A percentile compares a stretch with the other conserved stretches of the same genome.
phyloP scores from a whole-genome alignment of 2,113 vertebrate species.

The Anthoscopus minutus region DNA sequence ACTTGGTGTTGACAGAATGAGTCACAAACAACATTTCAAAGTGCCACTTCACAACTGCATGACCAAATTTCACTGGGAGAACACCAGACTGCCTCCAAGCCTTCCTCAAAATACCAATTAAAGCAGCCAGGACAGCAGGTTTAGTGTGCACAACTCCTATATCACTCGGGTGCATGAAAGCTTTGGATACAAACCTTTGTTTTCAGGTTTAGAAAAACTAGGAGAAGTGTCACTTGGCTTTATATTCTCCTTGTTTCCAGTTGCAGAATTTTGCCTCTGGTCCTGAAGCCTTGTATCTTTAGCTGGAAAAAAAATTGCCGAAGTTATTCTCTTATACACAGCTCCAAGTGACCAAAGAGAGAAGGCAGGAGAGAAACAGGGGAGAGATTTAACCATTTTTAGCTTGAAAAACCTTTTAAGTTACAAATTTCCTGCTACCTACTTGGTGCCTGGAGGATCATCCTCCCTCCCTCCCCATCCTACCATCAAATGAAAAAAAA shows the following conservation, averaged over 20 bases:
- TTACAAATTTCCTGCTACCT: background rate
- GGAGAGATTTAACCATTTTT: background rate
- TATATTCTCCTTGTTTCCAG: slow-evolving; percentile 87
- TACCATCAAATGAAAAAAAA: background rate
- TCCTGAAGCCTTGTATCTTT: slow-evolving; percentile 94
- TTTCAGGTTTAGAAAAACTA: slow-evolving; percentile 84
- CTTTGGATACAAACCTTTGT: slow-evolving; percentile 82
- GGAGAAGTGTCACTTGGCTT: slow-evolving; percentile 87
- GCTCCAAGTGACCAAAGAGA: background rate
- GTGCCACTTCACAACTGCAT: background rate
- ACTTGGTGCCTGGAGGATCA: background rate
- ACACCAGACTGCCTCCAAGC: background rate
- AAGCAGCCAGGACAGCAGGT: background rate
- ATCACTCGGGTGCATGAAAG: background rate
- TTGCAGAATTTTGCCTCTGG: slow-evolving; percentile 87
- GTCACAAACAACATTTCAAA: background rate
- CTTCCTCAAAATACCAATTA: background rate
- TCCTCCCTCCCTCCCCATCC: background rate
- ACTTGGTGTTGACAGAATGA: background rate
- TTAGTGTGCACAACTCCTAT: background rate
- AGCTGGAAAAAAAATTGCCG: slow-evolving; percentile 68
- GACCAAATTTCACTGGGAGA: background rate
- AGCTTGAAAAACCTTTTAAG: background rate
- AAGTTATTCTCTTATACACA: background rate
- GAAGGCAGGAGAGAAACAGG: background rate